Percentiles rank a stretch among this genome's conserved stretches.
phyloP scores from a whole-genome alignment of 1,140 invertebrate genomes.

The Helicorthomorpha holstii region DNA sequence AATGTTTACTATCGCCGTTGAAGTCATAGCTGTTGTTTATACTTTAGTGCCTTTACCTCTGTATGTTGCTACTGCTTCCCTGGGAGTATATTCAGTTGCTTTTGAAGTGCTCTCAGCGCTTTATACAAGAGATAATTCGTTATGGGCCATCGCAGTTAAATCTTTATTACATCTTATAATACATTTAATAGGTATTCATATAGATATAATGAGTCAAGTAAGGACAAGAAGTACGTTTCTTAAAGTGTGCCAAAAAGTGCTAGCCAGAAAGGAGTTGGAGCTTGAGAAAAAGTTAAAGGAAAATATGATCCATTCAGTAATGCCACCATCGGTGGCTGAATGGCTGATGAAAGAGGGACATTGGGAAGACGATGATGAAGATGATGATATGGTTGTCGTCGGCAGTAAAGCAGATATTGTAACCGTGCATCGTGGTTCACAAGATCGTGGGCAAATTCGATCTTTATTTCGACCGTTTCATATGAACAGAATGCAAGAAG shows the following conservation, averaged over 20 bases:
- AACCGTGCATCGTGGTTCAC: constrained; percentile 12
- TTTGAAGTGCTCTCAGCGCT: constrained; percentile 46
- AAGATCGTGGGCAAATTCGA: constrained; percentile 42
- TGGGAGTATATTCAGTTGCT: constrained; percentile 55
- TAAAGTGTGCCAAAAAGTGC: constrained; percentile 82
- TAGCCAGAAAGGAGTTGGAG: constrained; percentile 71
- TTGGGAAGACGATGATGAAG: constrained; percentile 26
- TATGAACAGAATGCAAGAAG: constrained; percentile 73
- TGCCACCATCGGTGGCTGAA: constrained; percentile 78
- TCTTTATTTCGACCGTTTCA: constrained; percentile 81
- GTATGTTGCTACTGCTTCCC: constrained; percentile 59
- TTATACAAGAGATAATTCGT: constrained; percentile 4
- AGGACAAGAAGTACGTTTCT: constrained; percentile 88
- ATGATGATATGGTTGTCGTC: constrained; percentile 11
- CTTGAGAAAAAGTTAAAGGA: constrained; percentile 88
- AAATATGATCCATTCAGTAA: constrained; percentile 93
- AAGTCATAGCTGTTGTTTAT: constrained; percentile 78
- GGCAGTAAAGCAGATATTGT: constrained; percentile 9
- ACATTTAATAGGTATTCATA: constrained; percentile 81
- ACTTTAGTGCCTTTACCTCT: constrained; percentile 81
- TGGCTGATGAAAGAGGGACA: constrained; percentile 60
- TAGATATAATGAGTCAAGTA: constrained; percentile 73
- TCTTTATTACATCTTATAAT: constrained; percentile 69
- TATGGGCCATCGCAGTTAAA: constrained; percentile 40
- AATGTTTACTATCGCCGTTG: constrained; percentile 65